Evolutionary conservation across 2,888 invertebrate species (phyloP).

Genomic region (Cosmia pyralina): DNA sequence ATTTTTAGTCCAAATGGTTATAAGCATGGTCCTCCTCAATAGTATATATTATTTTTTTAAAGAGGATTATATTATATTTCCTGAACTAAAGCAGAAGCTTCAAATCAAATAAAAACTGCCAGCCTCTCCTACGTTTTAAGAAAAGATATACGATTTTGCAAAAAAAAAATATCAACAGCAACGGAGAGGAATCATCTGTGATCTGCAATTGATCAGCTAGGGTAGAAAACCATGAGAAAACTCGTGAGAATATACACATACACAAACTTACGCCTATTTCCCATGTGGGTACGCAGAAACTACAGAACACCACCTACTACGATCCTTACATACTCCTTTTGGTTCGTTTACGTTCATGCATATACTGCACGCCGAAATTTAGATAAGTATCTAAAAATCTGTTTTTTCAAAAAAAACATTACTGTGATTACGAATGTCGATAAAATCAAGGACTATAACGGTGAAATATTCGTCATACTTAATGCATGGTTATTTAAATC

Average conservation of each 20-base stretch:
- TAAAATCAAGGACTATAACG: slow-evolving; percentile 27
- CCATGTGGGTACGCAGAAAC: background rate
- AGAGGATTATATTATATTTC: background rate
- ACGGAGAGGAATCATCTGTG: background rate
- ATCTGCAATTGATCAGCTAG: no score
- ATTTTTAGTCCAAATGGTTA: background rate
- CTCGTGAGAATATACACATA: no score
- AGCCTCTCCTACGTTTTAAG: no score
- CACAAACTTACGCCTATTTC: no score
- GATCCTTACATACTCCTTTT: background rate
- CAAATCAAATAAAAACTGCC: background rate
- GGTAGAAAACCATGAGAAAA: no score
- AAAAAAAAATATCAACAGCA: background rate
- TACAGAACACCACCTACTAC: background rate
- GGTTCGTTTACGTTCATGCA: background rate
- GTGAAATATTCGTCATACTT: slow-evolving; percentile 34
- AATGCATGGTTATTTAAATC: slow-evolving; percentile 65
- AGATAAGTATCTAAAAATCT: background rate
- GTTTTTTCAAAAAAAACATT: background rate
- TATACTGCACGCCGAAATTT: background rate
- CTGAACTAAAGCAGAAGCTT: background rate
- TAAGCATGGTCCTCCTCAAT: background rate
- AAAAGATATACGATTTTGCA: background rate
- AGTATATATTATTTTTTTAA: background rate
- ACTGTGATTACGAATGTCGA: background rate